Base-by-base conservation (phyloP, 1,140 invertebrate genomes). In the Pantala flavescens region DNA sequence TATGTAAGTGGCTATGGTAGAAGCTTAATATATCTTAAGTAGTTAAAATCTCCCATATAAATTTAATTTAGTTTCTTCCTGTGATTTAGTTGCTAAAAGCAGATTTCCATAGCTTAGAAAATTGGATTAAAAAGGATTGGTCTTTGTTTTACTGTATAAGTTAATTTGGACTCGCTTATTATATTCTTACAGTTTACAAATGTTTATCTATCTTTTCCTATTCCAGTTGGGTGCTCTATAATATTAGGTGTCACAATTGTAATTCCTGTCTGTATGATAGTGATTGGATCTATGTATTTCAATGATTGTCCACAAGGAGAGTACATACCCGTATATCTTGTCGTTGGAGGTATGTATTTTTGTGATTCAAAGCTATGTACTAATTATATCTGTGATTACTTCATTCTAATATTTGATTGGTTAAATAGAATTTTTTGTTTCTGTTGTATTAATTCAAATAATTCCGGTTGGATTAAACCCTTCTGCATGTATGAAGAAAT, bases 311-410 rank as follows among this genome's bases (percentile, higher is more conserved):
- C 86, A 12, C 86, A 87, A 78, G 87, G 89, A 77, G 84, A 86
- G 80, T 88, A 88, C 78, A 90, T 91, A 81, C 89, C 90, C 9
- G 85, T 90, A 24, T 91, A 90, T 81, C 84, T 91, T 77, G 80
- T 90, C 76, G 88, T 91, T 76, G 88, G 87, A 77, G 89, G 89
- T 81, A 81, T 80, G 78, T 81, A 71, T 24, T 28, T 28, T 73
- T 76, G 7, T 19, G 11, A 70, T 5, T 70, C 63, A 70, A 2
- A 14, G 14, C n/a, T 63, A n/a, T 63, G 12, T 14, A 63, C 49
- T 63, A 63, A 63, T 63, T 63, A 63, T 63, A 14, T n/a, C n/a
- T n/a, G n/a, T 11, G n/a, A 71, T 71, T 71, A 71, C 21, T 19
- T 21, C n/a, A 71, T 71, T 71, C 9, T 21, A 11, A 9, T 71